These are phyloP conservation scores for Deilephila elpenor DNA, from an alignment of 2,888 invertebrate genomes.

Conservation along the genomic window DNA sequence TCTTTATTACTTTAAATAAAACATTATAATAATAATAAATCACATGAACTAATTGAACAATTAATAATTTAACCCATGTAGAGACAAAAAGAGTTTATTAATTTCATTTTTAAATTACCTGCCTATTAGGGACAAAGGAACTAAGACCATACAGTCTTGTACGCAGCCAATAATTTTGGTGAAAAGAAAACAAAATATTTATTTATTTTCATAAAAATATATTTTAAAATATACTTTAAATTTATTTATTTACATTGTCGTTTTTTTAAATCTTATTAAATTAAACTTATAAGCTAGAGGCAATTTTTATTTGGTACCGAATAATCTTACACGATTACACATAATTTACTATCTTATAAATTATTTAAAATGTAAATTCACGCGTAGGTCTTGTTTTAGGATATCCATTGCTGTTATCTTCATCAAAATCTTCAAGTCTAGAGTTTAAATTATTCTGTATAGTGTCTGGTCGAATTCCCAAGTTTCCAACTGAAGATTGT, in stretches of 20 bases:
- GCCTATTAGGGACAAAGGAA: background rate
- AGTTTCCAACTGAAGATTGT: constrained; percentile 71
- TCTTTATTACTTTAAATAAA: no score
- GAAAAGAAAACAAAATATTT: background rate
- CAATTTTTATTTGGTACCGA: constrained; percentile 4
- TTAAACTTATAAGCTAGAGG: background rate
- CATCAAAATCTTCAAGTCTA: constrained; percentile 69
- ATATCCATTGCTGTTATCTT: constrained; percentile 60
- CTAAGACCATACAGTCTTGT: background rate
- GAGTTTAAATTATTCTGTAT: constrained; percentile 55
- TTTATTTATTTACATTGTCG: constrained; percentile 9
- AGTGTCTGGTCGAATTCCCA: constrained; percentile 51
- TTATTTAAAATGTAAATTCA: constrained; percentile 56
- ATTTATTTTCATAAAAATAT: background rate
- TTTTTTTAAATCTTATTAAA: background rate
- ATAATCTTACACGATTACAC: background rate
- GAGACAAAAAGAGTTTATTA: no score
- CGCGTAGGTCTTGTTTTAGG: constrained; percentile 60
- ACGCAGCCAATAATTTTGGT: background rate
- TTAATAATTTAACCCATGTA: no score
- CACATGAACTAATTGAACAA: no score
- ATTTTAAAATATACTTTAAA: background rate
- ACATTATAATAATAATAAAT: no score
- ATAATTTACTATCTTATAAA: background rate
- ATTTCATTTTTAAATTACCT: no score